These are phyloP conservation scores for Gymnocephalus cernua DNA, from an alignment of 2,113 vertebrate genomes.

Conservation along the genomic window DNA sequence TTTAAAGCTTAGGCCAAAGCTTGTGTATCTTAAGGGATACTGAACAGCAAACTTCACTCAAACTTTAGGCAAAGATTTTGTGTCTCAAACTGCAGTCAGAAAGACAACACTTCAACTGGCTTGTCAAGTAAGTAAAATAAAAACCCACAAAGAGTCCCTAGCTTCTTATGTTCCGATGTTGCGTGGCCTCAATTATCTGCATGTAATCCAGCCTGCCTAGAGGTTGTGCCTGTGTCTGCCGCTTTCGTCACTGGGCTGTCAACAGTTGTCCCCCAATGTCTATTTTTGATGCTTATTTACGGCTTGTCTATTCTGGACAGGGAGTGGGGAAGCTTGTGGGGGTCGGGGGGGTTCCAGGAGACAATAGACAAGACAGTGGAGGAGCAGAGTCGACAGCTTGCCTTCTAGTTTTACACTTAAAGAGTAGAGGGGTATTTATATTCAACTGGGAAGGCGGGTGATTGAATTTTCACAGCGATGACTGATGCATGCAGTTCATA, in stretches of 20 bases:
- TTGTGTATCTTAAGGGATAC: not conserved
- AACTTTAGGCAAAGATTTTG: conserved; percentile 14
- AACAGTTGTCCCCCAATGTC: conserved; percentile 91
- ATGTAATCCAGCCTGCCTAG: conserved; percentile 90
- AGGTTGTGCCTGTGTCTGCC: conserved; percentile 88
- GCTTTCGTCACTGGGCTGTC: conserved; percentile 88
- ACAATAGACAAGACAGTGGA: conserved; percentile 83
- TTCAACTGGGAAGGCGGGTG: conserved; percentile 64
- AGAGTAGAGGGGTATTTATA: conserved; percentile 75
- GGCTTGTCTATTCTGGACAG: conserved; percentile 85
- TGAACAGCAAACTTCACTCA: not conserved
- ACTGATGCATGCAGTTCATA: conserved; percentile 68
- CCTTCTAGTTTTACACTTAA: conserved; percentile 75
- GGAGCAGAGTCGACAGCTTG: conserved; percentile 45
- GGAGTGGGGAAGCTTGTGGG: conserved; percentile 48
- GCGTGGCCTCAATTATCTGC: conserved; percentile 89
- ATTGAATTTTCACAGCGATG: conserved; percentile 72
- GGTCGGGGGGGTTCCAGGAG: conserved; percentile 57
- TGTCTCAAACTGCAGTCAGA: conserved; percentile 8
- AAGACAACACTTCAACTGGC: conserved; percentile 11
- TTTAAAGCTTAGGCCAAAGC: not conserved
- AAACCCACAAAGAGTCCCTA: conserved; percentile 13
- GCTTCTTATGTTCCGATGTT: conserved; percentile 63
- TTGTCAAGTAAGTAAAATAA: conserved; percentile 17
- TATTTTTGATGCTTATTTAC: conserved; percentile 91